Conservation (phyloP, 2,888 invertebrate species). For the Chironomus tentans region DNA sequence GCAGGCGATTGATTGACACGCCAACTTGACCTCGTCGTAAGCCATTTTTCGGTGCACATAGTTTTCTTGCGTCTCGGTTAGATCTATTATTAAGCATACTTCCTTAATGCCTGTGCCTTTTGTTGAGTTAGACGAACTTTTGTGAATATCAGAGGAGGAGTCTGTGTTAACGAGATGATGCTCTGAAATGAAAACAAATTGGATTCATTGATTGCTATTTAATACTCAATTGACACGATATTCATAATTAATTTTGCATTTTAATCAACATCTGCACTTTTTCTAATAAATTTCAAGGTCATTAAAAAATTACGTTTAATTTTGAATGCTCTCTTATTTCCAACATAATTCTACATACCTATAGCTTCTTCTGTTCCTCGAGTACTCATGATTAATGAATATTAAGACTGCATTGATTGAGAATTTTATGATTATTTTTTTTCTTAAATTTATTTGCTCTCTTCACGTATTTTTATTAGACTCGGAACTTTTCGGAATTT, state of each 20-base stretch:
- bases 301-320: not conserved
- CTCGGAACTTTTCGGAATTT: no score
- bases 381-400: not conserved
- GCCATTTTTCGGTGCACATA: conserved; percentile 68
- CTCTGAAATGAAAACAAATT: not conserved
- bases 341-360: not conserved
- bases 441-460: no score
- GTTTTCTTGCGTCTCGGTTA: conserved; percentile 59
- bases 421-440: no score
- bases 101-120: conserved; percentile 54
- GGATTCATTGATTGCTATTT: conserved; percentile 38
- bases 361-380: not conserved
- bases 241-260: not conserved
- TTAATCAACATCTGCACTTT: not conserved
- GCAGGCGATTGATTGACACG: conserved; percentile 68
- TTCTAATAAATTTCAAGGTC: not conserved
- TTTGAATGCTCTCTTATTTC: not conserved
- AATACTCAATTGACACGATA: not conserved
- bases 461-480: no score
- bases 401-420: no score
- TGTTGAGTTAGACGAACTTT: not conserved
- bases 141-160: conserved; percentile 50
- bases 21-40: conserved; percentile 73
- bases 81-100: conserved; percentile 78
- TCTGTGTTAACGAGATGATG: conserved; percentile 40